Base-by-base conservation (phyloP, 2,888 invertebrate species). In the Crossocerus cetratus region DNA sequence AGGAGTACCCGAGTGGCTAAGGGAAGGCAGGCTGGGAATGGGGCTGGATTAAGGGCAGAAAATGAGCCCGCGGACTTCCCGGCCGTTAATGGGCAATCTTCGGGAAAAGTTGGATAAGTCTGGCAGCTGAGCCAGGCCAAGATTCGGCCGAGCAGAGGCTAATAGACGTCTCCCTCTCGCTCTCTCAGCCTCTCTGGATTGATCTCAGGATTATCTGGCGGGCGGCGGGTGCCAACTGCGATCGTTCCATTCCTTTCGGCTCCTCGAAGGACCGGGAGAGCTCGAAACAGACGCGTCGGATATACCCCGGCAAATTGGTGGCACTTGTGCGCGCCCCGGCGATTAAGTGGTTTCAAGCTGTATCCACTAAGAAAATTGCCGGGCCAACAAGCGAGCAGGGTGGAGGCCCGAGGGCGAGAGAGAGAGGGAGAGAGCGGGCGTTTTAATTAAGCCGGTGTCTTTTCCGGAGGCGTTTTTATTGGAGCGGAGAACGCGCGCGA, bases 291-390 rank as follows among this genome's bases (percentile, higher is more conserved):
- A 81, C 77, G 78, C 72, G 75, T 78, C 82, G 79, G 83, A 84
- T 83, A 84, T 83, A 32, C 32, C 82, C 76, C 83, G 74, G 84
- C 82, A 87, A 88, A 88, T 88, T 87, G 87, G 83, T 86, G 80
- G 85, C 86, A 87, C 87, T 88, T 87, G 84, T 87, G 32, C 32
- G 88, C 82, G 87, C 85, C 82, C 82, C 82, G 71, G 82, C 87
- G 87, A 89, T 89, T 88, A 88, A 89, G 84, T 88, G 87, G 83
- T 84, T 86, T 88, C 86, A 83, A 82, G 72, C 83, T 83, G 83
- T 86, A 84, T 85, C 80, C 83, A 74, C 74, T 69, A 82, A 79
- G 84, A 82, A 82, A 82, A 83, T 80, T 81, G 85, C 70, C 83
- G 68, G 32, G 8, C 32, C 32, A 32, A 32, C 32, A 32, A 32